Evolutionary conservation across 2,797 vertebrate genomes (phyloP).

Genomic region (Limnodromus scolopaceus): DNA sequence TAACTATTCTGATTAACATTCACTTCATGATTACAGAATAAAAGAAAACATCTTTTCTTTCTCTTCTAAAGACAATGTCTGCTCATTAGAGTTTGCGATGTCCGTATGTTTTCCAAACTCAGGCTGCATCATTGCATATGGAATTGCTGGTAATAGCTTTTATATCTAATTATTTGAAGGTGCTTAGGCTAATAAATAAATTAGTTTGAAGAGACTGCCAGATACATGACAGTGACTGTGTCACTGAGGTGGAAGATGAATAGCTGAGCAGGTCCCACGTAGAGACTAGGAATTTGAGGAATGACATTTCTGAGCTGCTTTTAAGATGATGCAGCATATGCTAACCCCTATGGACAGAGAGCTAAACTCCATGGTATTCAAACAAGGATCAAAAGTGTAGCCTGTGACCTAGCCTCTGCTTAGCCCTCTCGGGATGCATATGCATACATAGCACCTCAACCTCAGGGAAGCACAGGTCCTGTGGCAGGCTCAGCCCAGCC

Average conservation of each 20-base stretch:
- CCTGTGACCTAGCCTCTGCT: neutral
- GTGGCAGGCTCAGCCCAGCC: neutral
- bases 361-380: neutral
- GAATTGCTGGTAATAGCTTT: neutral
- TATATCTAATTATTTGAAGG: neutral
- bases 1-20: neutral
- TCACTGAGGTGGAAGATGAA: neutral
- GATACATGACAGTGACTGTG: neutral
- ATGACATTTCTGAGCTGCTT: neutral
- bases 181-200: neutral
- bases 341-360: neutral
- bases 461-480: neutral
- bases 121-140: neutral
- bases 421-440: too few species aligned
- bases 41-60: neutral
- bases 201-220: neutral
- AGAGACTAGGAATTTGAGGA: neutral
- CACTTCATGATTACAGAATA: neutral
- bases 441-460: fast-evolving
- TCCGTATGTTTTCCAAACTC: neutral
- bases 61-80: neutral
- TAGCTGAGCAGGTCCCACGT: neutral
- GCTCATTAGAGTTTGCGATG: constrained; percentile 5
- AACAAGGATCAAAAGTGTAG: fast-evolving
- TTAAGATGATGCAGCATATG: neutral